A percentile compares a stretch with the other conserved stretches of the same genome.
Evolutionary conservation across 2,888 invertebrate genomes (phyloP).

Genomic region (Drosophila merina): DNA sequence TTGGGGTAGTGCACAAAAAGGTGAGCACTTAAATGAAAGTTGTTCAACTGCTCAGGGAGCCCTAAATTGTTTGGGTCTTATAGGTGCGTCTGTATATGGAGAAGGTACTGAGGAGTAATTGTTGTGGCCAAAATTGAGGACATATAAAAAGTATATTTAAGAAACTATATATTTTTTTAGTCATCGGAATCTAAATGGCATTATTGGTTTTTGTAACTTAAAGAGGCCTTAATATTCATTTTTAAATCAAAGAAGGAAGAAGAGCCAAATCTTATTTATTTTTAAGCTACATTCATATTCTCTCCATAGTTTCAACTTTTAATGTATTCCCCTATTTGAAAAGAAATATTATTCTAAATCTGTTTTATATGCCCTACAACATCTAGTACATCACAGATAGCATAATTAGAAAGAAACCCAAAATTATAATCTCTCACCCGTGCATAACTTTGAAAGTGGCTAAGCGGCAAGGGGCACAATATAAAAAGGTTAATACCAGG

Average conservation of each 20-base stretch:
- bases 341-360: constrained; percentile 20
- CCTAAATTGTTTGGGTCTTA: constrained; percentile 31
- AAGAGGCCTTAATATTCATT: too few relatives aligned
- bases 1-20: constrained; percentile 43
- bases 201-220: not conserved
- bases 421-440: constrained; percentile 30
- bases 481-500: constrained; percentile 9
- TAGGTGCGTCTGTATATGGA: constrained; percentile 13
- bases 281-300: not conserved
- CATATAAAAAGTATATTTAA: constrained; percentile 6
- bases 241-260: too few relatives aligned
- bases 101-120: constrained; percentile 12
- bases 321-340: constrained; percentile 5
- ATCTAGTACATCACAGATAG: constrained; percentile 40
- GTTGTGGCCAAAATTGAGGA: constrained; percentile 31
- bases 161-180: not conserved
- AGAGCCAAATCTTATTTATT: not conserved
- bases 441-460: constrained; percentile 15
- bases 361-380: constrained; percentile 16
- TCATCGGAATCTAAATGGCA: not conserved
- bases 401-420: constrained; percentile 29
- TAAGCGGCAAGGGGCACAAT: not conserved
- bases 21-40: constrained; percentile 73
- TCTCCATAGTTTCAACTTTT: not conserved
- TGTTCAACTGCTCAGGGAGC: constrained; percentile 43